These are phyloP conservation scores for Stenodera caucasica DNA, from an alignment of 2,888 invertebrate species.

Conservation along the genomic window DNA sequence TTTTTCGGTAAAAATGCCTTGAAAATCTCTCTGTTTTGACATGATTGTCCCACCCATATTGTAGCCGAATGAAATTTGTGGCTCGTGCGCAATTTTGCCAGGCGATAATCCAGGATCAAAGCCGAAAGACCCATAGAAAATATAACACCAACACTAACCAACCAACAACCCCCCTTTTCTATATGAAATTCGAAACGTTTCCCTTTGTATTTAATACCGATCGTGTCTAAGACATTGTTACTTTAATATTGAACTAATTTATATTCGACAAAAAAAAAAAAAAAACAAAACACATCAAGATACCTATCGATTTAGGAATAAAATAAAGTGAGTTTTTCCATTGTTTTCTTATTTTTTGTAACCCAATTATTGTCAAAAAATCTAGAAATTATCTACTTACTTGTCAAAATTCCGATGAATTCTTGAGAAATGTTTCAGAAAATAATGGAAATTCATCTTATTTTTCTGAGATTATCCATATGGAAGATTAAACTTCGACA, in stretches of 20 bases:
- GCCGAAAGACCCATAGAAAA: slow-evolving; percentile 17
- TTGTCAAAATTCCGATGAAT: too few relatives aligned
- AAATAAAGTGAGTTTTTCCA: too few relatives aligned
- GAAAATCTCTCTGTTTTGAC: not conserved
- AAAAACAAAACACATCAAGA: too few relatives aligned
- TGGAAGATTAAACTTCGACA: too few relatives aligned
- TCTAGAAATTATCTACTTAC: too few relatives aligned
- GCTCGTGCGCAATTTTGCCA: slow-evolving; percentile 42
- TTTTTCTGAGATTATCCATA: too few relatives aligned
- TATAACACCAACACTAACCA: not conserved
- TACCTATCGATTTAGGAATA: too few relatives aligned
- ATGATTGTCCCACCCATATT: not conserved
- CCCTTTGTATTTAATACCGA: slow-evolving; percentile 33
- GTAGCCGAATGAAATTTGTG: slow-evolving; percentile 19
- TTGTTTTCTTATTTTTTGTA: too few relatives aligned
- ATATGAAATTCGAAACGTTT: slow-evolving; percentile 41
- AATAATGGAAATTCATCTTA: too few relatives aligned
- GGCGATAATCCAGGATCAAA: slow-evolving; percentile 43
- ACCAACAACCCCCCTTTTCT: slow-evolving; percentile 27
- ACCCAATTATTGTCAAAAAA: too few relatives aligned
- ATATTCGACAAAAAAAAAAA: too few relatives aligned
- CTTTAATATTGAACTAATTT: slow-evolving; percentile 9
- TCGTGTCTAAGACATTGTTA: not conserved
- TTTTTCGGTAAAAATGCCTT: not conserved
- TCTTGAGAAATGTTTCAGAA: too few relatives aligned